These are phyloP conservation scores for Butorides virescens DNA, from an alignment of 2,113 vertebrate species.

Conservation along the genomic window DNA sequence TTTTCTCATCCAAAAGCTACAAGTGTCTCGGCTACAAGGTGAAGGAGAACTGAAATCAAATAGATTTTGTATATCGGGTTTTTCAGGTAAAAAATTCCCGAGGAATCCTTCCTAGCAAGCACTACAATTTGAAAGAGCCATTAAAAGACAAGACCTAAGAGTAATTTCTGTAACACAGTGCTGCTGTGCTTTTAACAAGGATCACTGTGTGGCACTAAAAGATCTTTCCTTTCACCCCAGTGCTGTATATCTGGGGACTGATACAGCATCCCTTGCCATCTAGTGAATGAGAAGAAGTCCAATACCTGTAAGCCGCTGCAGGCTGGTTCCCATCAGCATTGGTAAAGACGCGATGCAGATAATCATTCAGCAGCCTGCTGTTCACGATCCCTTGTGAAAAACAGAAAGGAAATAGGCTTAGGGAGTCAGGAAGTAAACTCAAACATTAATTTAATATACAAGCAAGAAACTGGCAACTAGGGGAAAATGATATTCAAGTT, in stretches of 20 bases:
- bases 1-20: neutral
- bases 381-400: slow-evolving; percentile 86
- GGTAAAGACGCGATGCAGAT: slow-evolving; percentile 88
- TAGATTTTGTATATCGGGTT: neutral
- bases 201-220: neutral
- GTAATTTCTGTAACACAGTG: neutral
- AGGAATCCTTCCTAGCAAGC: neutral
- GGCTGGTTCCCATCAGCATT: slow-evolving; percentile 70
- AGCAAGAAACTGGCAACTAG: neutral
- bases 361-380: slow-evolving; percentile 91
- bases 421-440: neutral
- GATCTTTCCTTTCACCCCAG: neutral
- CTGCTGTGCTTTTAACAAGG: neutral
- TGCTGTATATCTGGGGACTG: neutral
- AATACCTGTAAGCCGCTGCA: slow-evolving; percentile 86
- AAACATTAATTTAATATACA: neutral
- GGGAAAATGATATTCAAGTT: neutral
- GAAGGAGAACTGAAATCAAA: neutral
- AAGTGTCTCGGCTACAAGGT: neutral
- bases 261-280: neutral
- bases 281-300: neutral
- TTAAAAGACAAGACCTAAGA: neutral
- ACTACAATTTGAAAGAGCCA: neutral
- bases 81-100: neutral
- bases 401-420: neutral